These are phyloP conservation scores for Hippocampus abdominalis DNA, from an alignment of 2,113 vertebrate genomes.

Conservation along the genomic window DNA sequence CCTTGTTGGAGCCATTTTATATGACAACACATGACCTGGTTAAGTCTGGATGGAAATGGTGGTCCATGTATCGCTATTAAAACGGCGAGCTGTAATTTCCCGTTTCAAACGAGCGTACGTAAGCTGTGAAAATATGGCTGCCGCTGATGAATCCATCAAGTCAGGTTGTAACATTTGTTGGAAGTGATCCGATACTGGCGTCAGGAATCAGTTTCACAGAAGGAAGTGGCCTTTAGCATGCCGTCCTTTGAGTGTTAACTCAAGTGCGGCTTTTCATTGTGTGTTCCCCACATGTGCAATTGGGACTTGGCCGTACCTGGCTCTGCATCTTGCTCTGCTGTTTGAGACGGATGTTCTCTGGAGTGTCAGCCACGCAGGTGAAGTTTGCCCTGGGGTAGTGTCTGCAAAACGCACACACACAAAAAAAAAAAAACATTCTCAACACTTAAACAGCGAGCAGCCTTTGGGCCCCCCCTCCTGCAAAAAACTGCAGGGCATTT, in stretches of 20 bases:
- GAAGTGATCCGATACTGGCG: neutral
- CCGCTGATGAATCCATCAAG: neutral
- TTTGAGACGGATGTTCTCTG: conserved; percentile 95
- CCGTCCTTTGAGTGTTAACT: conserved; percentile 3
- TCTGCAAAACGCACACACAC: conserved; percentile 69
- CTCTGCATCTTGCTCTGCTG: conserved; percentile 96
- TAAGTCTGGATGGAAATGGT: conserved; percentile 32
- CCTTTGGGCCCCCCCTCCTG: conserved; percentile 16
- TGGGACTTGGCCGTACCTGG: conserved; percentile 75
- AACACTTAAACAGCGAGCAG: conserved; percentile 39
- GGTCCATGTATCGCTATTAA: conserved; percentile 1
- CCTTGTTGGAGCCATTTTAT: conserved; percentile 13
- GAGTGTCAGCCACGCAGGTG: conserved; percentile 93
- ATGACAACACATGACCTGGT: conserved; percentile 51
- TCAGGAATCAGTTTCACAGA: neutral
- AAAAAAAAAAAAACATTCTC: conserved; percentile 8
- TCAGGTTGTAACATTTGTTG: neutral
- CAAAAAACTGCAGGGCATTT: conserved; percentile 33
- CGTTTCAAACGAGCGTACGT: neutral
- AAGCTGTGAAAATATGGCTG: neutral
- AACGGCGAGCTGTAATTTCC: neutral
- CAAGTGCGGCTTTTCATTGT: conserved; percentile 7
- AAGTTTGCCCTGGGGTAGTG: conserved; percentile 96
- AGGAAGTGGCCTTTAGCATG: neutral
- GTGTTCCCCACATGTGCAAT: neutral